Conservation (phyloP, 1,140 invertebrate genomes). For the Drosophila elegans region DNA sequence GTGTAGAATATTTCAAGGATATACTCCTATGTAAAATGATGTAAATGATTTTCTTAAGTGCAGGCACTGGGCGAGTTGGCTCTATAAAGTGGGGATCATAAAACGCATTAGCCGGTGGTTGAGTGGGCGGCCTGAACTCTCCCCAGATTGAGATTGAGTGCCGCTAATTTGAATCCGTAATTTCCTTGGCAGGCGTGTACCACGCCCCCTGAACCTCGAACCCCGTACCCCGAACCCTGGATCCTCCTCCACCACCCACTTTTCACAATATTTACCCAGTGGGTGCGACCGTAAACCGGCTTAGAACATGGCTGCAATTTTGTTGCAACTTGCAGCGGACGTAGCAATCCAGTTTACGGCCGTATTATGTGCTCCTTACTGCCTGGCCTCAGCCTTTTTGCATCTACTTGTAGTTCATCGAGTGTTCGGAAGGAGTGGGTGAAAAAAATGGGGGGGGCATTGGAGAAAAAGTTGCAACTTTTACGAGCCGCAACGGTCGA, state of each 20-base stretch:
- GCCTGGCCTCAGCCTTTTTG: constrained; percentile 48
- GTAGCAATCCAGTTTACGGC: constrained; percentile 53
- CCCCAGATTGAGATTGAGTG: constrained; percentile 79
- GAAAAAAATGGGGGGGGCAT: neutral
- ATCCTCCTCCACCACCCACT: neutral
- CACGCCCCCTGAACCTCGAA: neutral
- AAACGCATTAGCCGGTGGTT: constrained; percentile 64
- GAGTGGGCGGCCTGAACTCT: constrained; percentile 57
- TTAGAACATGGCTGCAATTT: constrained; percentile 70
- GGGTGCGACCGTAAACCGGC: constrained; percentile 54
- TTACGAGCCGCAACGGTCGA: constrained; percentile 71
- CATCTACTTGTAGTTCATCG: constrained; percentile 46
- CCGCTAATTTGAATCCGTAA: constrained; percentile 82
- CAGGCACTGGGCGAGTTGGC: constrained; percentile 4
- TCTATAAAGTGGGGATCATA: constrained; percentile 49
- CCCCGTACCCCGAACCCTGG: too few relatives aligned
- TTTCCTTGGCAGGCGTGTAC: constrained; percentile 53
- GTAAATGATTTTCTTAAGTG: constrained; percentile 11
- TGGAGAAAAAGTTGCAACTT: constrained; percentile 61
- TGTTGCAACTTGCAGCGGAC: constrained; percentile 51
- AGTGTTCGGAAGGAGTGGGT: constrained; percentile 16
- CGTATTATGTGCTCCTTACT: constrained; percentile 54
- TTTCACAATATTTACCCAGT: constrained; percentile 33
- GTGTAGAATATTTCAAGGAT: neutral
- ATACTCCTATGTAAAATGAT: neutral